A percentile compares a stretch with the other conserved stretches of the same genome.
These are phyloP conservation scores for Drosophila borealis DNA, from an alignment of 2,888 invertebrate genomes.

Conservation along the genomic window DNA sequence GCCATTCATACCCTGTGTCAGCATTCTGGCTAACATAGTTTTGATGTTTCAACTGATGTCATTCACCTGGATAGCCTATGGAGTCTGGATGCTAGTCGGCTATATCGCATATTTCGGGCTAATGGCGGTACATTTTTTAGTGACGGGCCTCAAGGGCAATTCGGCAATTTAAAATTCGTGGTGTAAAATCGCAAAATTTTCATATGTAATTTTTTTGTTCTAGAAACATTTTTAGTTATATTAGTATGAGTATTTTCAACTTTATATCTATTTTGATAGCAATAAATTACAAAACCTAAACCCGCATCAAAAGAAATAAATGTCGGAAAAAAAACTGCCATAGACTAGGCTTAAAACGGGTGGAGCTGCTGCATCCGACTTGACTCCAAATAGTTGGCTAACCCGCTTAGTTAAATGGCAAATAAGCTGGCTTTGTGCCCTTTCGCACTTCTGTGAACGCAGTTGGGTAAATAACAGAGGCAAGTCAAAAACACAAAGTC, in stretches of 20 bases:
- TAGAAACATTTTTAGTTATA: no score
- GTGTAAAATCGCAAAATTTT: neutral
- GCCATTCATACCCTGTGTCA: constrained; percentile 9
- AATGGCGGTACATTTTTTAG: neutral
- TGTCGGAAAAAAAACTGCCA: neutral
- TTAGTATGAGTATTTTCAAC: neutral
- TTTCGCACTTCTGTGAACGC: constrained; percentile 23
- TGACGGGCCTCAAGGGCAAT: no score
- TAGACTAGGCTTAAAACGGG: constrained; percentile 1
- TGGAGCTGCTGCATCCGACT: constrained; percentile 14
- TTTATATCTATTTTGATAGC: neutral
- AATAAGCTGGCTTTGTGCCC: constrained; percentile 54
- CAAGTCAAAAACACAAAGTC: constrained; percentile 50
- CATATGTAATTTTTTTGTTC: no score
- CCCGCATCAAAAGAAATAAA: constrained; percentile 18
- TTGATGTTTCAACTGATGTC: neutral
- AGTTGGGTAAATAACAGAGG: constrained; percentile 61
- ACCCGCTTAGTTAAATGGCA: constrained; percentile 74
- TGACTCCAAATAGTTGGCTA: constrained; percentile 54
- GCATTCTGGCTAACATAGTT: constrained; percentile 8
- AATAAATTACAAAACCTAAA: neutral
- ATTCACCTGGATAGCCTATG: neutral
- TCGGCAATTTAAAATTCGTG: neutral
- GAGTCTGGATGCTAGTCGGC: neutral
- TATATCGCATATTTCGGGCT: neutral